Base-by-base conservation (phyloP, 64 coral and sea anemone genomes). In the Astreopora myriophthalma region DNA sequence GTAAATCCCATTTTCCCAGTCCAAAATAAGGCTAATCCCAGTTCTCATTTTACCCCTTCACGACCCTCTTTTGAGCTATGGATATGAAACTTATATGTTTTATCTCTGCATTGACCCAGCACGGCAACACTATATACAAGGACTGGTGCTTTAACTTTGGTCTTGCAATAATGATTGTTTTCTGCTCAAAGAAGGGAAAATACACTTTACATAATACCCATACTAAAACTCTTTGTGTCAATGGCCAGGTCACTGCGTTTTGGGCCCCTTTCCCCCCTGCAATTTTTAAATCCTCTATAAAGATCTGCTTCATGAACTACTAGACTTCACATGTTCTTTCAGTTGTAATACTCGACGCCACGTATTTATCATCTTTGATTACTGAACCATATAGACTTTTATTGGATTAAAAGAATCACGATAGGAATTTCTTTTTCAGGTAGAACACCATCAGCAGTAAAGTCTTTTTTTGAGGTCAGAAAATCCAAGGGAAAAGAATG, bases 401-500 rank as follows among this genome's bases (percentile, higher is more conserved):
- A 60, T 19, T 60, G 20, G 55, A 60, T 60, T 60, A 0, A 60
- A 60, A 60, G 55, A 60, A 60, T 60, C 55, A 76, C 60, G 48
- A 86, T 44, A 84, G 55, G 26, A 83, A 8, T 52, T 32, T 44
- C 40, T 83, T 83, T 57, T 64, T 83, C 22, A 55, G 44, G 76
- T 80, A 80, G 36, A 51, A 57, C 23, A 48, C 76, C 48, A 52
- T 80, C 76, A 80, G n/a, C 76, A 48, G 76, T 80, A 24, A 80
- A 80, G 40, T 80, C 42, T 44, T 44, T 44, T 44, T 44, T 44
- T 44, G 40, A 44, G 46, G n/a, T 80, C 40, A 60, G 55, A 60
- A 60, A 60, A 60, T 60, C 55, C 55, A 60, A 80, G 76, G 51
- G 79, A 16, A 57, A 49, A 79, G 42, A 27, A 49, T 60, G 55